A percentile compares a stretch with the other conserved stretches of the same genome.
Conservation (phyloP, 2,888 invertebrate genomes). For the Trachelus troglodyta region DNA sequence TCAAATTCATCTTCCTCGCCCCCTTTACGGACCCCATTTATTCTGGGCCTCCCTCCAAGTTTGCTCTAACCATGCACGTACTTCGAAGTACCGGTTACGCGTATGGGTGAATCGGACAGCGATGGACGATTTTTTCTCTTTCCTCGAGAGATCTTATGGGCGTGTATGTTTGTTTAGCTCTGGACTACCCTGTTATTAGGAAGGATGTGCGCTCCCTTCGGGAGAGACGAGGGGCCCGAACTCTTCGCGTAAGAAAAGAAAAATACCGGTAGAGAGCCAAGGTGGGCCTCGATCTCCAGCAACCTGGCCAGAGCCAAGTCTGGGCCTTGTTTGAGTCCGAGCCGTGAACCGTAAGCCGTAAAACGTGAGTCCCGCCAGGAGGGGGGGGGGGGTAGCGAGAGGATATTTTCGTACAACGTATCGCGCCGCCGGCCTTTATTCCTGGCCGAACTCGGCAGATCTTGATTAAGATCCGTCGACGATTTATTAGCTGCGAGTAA, state of each 20-base stretch:
- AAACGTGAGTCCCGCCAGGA: background rate
- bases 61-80: slow-evolving; percentile 12
- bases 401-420: slow-evolving; percentile 15
- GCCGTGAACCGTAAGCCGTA: background rate
- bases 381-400: background rate
- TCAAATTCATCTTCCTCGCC: slow-evolving; percentile 16
- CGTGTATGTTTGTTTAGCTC: slow-evolving; percentile 67
- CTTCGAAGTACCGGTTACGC: slow-evolving; percentile 31
- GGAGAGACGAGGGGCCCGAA: slow-evolving; percentile 39
- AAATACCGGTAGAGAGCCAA: background rate
- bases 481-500: slow-evolving; percentile 35
- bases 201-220: slow-evolving; percentile 37
- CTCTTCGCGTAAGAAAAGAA: background rate
- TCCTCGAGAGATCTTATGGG: slow-evolving; percentile 58
- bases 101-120: background rate
- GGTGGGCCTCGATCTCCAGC: background rate
- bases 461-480: slow-evolving; percentile 40
- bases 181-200: slow-evolving; percentile 64
- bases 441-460: slow-evolving; percentile 26
- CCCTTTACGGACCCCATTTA: background rate
- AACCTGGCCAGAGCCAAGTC: background rate
- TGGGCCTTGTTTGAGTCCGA: background rate
- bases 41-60: background rate
- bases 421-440: slow-evolving; percentile 12
- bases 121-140: background rate